Evolutionary conservation across 2,888 invertebrate genomes (phyloP).

Genomic region (Latheticus oryzae): DNA sequence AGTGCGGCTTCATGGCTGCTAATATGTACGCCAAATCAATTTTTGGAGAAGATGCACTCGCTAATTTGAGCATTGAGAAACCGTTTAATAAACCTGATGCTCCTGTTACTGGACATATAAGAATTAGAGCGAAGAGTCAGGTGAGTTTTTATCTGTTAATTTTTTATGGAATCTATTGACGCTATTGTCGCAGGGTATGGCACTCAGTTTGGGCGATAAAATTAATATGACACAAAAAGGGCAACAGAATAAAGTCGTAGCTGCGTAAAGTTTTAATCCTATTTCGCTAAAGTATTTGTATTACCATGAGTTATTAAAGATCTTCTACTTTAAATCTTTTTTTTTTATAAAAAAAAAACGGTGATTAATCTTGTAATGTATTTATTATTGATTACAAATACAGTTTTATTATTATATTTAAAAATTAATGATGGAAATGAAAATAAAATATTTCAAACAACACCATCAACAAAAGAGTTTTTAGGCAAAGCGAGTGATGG

Average conservation of each 20-base stretch:
- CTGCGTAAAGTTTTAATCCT: conserved; percentile 16
- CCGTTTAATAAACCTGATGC: conserved; percentile 87
- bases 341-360: conserved; percentile 33
- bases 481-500: conserved; percentile 33
- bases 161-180: conserved; percentile 3
- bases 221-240: conserved; percentile 93
- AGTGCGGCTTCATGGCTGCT: conserved; percentile 99
- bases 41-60: conserved; percentile 98
- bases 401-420: conserved; percentile 59
- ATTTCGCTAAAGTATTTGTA: conserved; percentile 26
- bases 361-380: conserved; percentile 41
- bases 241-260: conserved; percentile 65
- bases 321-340: conserved; percentile 11
- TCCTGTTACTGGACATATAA: conserved; percentile 95
- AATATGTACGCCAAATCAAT: conserved; percentile 99
- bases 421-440: conserved; percentile 53
- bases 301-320: conserved; percentile 24
- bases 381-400: conserved; percentile 59
- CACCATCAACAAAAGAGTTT: conserved; percentile 24
- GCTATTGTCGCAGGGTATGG: conserved; percentile 87
- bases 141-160: no score
- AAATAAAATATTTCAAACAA: conserved; percentile 47
- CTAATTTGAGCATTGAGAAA: conserved; percentile 98
- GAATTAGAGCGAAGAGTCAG: conserved; percentile 98
- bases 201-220: conserved; percentile 97